These are phyloP conservation scores for Diplolepis rosae DNA, from an alignment of 2,888 invertebrate genomes.

Conservation along the genomic window DNA sequence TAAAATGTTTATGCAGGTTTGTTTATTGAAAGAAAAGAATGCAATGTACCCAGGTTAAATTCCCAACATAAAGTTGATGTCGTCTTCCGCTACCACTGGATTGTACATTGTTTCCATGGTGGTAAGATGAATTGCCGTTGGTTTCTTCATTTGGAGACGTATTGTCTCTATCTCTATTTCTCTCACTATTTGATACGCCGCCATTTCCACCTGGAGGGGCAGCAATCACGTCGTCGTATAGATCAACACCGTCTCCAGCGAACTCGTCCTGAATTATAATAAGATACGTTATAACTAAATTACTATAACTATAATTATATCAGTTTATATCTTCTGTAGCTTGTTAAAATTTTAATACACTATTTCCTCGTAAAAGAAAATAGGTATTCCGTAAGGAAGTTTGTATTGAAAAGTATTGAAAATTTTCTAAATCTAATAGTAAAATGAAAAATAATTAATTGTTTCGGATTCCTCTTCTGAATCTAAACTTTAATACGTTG, in stretches of 20 bases:
- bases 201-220: slow-evolving; percentile 77
- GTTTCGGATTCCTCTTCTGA: too few relatives aligned
- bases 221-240: slow-evolving; percentile 96
- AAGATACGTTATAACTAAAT: not conserved
- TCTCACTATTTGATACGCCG: slow-evolving; percentile 63
- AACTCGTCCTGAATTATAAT: slow-evolving; percentile 81
- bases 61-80: slow-evolving; percentile 96
- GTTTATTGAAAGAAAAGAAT: not conserved
- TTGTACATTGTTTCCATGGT: slow-evolving; percentile 81
- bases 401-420: too few relatives aligned
- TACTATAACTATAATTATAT: slow-evolving; percentile 8
- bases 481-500: too few relatives aligned
- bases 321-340: too few relatives aligned
- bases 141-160: slow-evolving; percentile 82
- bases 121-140: slow-evolving; percentile 82
- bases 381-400: too few relatives aligned
- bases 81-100: slow-evolving; percentile 84
- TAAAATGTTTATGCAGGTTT: not conserved
- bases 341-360: too few relatives aligned
- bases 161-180: slow-evolving; percentile 76
- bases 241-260: slow-evolving; percentile 90
- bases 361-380: too few relatives aligned
- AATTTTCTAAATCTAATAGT: too few relatives aligned
- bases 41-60: slow-evolving; percentile 93
- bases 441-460: too few relatives aligned